Conservation (phyloP, 1,140 invertebrate species). For the Lucilia cuprina region DNA sequence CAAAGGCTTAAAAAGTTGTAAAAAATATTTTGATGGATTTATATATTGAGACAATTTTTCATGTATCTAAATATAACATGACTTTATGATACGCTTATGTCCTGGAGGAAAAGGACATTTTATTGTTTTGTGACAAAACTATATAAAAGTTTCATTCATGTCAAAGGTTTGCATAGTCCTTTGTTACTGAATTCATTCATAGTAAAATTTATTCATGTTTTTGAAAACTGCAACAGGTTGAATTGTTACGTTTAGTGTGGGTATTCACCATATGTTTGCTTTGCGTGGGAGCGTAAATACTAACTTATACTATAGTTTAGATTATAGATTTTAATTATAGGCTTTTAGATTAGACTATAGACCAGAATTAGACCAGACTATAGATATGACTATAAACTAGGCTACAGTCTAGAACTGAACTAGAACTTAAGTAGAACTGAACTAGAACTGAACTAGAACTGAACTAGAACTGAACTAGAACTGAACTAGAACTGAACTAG, state of each 20-base stretch:
- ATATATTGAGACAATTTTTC: slow-evolving; percentile 2
- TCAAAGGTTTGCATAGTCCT: background rate
- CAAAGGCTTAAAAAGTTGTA: slow-evolving; percentile 4
- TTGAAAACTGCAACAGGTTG: background rate
- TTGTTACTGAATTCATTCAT: background rate
- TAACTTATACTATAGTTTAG: too few species aligned
- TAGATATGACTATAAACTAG: too few species aligned
- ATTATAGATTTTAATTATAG: too few species aligned
- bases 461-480: too few species aligned
- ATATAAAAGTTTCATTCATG: background rate
- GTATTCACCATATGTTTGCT: background rate
- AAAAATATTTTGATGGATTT: slow-evolving; percentile 33
- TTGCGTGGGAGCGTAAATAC: background rate
- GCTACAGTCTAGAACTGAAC: too few species aligned
- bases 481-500: too few species aligned
- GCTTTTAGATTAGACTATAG: too few species aligned
- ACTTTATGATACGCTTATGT: slow-evolving; percentile 16
- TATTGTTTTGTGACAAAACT: background rate
- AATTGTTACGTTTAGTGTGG: background rate
- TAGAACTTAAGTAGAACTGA: too few species aligned
- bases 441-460: too few species aligned
- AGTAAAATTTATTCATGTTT: background rate
- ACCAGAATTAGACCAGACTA: too few species aligned
- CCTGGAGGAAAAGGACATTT: background rate
- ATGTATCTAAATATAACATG: background rate